phyloP scores from a whole-genome alignment of 2,797 vertebrate species.

The Neosilurus hyrtlii region DNA sequence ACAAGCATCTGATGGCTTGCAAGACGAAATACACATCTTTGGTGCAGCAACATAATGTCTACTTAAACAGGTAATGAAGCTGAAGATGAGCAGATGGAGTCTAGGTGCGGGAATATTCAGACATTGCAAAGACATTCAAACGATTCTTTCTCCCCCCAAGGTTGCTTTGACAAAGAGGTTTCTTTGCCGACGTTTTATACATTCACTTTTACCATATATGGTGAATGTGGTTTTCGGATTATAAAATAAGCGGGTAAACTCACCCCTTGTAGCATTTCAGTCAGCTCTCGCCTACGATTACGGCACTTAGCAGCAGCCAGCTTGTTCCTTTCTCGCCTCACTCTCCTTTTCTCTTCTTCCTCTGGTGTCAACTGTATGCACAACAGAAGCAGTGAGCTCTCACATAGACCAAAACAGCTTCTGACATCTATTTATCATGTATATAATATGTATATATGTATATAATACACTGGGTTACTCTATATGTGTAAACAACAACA shows the following conservation, averaged over 20 bases:
- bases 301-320: conserved; percentile 97
- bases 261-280: conserved; percentile 96
- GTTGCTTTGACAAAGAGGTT: background rate
- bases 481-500: background rate
- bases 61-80: conserved; percentile 6
- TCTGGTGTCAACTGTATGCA: conserved; percentile 87
- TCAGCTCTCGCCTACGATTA: conserved; percentile 94
- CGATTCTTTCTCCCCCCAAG: background rate
- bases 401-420: background rate
- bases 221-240: conserved; percentile 1
- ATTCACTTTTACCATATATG: background rate
- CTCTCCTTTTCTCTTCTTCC: conserved; percentile 96
- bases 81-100: conserved; percentile 31
- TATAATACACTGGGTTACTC: background rate
- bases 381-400: conserved; percentile 25
- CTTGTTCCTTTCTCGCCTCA: conserved; percentile 97
- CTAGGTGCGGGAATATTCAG: background rate
- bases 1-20: background rate
- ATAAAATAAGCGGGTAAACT: conserved; percentile 56
- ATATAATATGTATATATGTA: no score
- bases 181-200: background rate
- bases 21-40: background rate
- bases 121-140: background rate
- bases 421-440: background rate
- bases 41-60: background rate